Evolutionary conservation across 92 coral and sea anemone species (phyloP).

Genomic region (Galaxea fascicularis): DNA sequence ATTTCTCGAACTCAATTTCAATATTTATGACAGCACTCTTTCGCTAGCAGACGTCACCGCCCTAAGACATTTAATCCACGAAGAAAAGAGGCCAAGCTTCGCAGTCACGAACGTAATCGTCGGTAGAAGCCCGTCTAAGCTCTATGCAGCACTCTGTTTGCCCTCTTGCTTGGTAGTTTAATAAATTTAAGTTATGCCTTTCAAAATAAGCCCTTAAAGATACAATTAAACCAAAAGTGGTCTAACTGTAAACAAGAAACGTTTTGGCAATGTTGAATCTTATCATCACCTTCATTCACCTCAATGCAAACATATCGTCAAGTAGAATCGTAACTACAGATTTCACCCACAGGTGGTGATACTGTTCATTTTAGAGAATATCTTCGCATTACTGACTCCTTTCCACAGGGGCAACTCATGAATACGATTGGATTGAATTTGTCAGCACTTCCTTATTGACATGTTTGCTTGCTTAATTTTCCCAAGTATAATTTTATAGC

Average conservation of each 20-base stretch:
- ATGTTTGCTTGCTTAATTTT: neutral
- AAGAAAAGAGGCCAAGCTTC: neutral
- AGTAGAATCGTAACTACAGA: neutral
- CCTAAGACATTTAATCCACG: conserved; percentile 3
- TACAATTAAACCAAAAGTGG: neutral
- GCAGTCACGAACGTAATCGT: neutral
- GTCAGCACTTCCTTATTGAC: neutral
- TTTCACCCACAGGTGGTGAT: no score
- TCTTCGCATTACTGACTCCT: no score
- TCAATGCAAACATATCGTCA: neutral
- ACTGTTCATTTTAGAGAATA: no score
- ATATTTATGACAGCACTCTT: neutral
- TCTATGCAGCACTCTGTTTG: neutral
- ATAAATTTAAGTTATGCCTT: neutral
- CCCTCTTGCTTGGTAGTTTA: neutral
- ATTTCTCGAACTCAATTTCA: neutral
- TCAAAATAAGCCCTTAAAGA: conserved; percentile 8
- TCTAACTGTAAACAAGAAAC: neutral
- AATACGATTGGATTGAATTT: no score
- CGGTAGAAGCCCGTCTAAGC: neutral
- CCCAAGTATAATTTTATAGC: neutral
- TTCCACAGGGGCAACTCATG: no score
- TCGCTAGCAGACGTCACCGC: neutral
- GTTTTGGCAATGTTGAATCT: neutral
- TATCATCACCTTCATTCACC: neutral